Conservation (phyloP, 2,113 vertebrate species). For the Podarcis muralis region DNA sequence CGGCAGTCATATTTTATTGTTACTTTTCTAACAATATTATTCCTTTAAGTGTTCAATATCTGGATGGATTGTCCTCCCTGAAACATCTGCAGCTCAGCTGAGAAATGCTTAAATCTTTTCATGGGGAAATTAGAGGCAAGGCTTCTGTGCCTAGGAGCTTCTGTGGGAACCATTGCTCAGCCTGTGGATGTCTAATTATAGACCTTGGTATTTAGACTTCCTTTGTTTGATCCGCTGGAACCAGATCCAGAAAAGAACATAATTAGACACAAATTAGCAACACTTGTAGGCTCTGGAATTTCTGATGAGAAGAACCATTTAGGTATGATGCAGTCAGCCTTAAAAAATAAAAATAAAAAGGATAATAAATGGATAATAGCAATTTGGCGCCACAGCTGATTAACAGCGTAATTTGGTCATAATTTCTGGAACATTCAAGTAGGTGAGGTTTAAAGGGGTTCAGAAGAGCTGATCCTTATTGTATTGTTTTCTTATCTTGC, state of each 20-base stretch:
- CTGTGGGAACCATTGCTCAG: conserved; percentile 21
- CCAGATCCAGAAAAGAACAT: conserved; percentile 4
- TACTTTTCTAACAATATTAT: background rate
- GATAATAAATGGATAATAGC: no score
- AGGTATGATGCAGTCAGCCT: background rate
- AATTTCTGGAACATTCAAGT: conserved; percentile 38
- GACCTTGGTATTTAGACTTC: background rate
- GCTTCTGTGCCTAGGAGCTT: conserved; percentile 16
- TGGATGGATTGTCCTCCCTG: background rate
- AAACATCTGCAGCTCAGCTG: background rate
- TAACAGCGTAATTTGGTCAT: background rate
- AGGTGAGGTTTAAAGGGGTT: background rate
- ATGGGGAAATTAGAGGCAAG: conserved; percentile 21
- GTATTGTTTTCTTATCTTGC: conserved; percentile 35
- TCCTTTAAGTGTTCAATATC: conserved; percentile 2
- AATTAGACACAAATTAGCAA: background rate
- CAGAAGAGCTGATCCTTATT: background rate
- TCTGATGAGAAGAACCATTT: background rate
- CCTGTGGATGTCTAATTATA: background rate
- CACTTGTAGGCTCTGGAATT: background rate
- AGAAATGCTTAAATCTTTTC: background rate
- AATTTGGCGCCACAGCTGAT: conserved; percentile 14
- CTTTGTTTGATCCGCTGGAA: conserved; percentile 19
- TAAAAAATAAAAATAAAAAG: background rate
- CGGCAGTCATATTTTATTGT: background rate